Percentiles rank a stretch among this genome's conserved stretches.
Evolutionary conservation across 92 coral and sea anemone species (phyloP).

Genomic region (Epizoanthus scotinus): DNA sequence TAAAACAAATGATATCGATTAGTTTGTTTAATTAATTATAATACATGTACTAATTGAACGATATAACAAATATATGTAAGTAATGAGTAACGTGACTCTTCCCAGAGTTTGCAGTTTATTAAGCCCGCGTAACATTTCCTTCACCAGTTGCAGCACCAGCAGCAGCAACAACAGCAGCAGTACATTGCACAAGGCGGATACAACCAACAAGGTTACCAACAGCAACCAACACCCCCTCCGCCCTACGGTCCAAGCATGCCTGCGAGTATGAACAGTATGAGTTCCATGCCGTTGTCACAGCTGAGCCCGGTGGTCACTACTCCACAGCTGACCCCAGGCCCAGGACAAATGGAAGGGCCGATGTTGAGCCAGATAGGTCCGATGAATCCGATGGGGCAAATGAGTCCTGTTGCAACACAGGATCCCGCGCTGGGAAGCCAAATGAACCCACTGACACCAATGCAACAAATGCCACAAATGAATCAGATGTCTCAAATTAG

Average conservation of each 20-base stretch:
- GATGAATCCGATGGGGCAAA: constrained; percentile 51
- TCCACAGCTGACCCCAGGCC: constrained; percentile 59
- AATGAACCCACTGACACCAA: constrained; percentile 48
- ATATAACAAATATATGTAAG: too few relatives aligned
- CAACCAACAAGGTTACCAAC: constrained; percentile 71
- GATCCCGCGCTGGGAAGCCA: constrained; percentile 36
- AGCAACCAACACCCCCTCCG: constrained; percentile 83
- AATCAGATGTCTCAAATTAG: constrained; percentile 39
- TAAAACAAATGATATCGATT: too few relatives aligned
- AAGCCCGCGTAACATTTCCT: neutral
- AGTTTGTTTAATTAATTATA: too few relatives aligned
- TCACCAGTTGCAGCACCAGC: constrained; percentile 33
- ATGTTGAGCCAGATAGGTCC: constrained; percentile 54
- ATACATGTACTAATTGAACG: too few relatives aligned
- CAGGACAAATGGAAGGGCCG: constrained; percentile 48
- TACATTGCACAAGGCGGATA: constrained; percentile 48
- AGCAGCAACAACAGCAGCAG: constrained; percentile 59
- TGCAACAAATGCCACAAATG: constrained; percentile 66
- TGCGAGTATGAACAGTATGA: constrained; percentile 21
- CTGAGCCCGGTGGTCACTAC: constrained; percentile 47
- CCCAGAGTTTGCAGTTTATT: too few relatives aligned
- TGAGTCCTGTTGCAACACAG: constrained; percentile 31
- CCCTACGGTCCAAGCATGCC: constrained; percentile 76
- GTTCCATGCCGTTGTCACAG: constrained; percentile 49
- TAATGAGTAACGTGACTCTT: too few relatives aligned